Evolutionary conservation across 2,888 invertebrate genomes (phyloP).

Genomic region (Eucera pruinosa): DNA sequence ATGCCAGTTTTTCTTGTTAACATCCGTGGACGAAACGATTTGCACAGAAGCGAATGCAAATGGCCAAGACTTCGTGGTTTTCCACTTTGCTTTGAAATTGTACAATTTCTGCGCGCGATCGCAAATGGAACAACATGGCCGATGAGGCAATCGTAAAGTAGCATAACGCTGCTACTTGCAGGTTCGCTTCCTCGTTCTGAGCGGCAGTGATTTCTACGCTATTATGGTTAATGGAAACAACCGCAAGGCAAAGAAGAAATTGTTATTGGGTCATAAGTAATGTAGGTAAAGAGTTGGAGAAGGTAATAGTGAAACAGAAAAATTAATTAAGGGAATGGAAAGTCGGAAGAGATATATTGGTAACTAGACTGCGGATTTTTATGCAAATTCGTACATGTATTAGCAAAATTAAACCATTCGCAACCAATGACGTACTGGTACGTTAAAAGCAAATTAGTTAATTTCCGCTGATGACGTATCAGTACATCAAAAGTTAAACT

Average conservation of each 20-base stretch:
- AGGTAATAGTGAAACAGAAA: background rate
- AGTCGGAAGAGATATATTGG: too few species aligned
- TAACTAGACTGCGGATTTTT: too few species aligned
- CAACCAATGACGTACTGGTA: too few species aligned
- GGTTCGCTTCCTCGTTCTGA: background rate
- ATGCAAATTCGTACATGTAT: too few species aligned
- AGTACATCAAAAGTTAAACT: too few species aligned
- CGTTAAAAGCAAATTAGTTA: too few species aligned
- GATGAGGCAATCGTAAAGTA: conserved; percentile 16
- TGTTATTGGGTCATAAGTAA: background rate
- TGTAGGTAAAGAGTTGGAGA: background rate
- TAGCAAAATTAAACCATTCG: too few species aligned
- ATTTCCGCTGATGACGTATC: too few species aligned
- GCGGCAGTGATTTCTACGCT: background rate
- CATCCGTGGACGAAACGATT: background rate
- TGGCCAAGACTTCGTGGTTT: conserved; percentile 5
- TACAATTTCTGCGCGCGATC: conserved; percentile 25
- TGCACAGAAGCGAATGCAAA: conserved; percentile 32
- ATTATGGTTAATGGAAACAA: conserved; percentile 3
- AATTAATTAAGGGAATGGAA: background rate
- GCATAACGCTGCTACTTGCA: too few species aligned
- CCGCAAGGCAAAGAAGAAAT: background rate
- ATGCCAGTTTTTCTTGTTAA: background rate
- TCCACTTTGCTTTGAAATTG: conserved; percentile 21
- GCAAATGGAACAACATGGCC: conserved; percentile 10